Base-by-base conservation (phyloP, 2,797 vertebrate genomes). In the Parotocinclus haroldoi region DNA sequence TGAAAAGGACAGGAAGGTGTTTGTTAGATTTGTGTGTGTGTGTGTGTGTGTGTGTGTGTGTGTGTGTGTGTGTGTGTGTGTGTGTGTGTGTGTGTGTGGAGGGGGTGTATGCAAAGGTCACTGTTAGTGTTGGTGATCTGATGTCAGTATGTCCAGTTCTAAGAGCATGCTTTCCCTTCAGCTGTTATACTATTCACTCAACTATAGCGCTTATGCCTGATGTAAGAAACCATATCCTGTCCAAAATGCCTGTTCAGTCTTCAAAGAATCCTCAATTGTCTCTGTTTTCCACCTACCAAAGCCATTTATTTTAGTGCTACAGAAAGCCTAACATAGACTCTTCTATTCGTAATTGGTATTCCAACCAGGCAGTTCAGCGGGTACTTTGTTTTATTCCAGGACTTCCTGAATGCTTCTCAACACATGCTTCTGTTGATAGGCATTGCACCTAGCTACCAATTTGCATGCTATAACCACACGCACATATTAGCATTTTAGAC, bases 1-100 rank as follows among this genome's bases (percentile, higher is more conserved):
- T 53, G 66, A 74, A 82, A 63, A 62, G 60, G 68, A 69, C 53
- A 52, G 60, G 60, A 63, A 72, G 70, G 71, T 75, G 78, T 79
- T 79, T 63, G 72, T 83, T 76, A 56, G 74, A 81, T 76, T 80
- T 74, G 60, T 58, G 62, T 55, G 64, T 53, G 57, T 49, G 69
- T 36, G 67, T 58, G n/a, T 27, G 27, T 5, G 5, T 27, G 27
- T 27, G 27, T 27, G 27, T 27, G 27, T 27, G 27, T 27, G 27
- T 27, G 27, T 27, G 27, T 5, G 5, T 74, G 60, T 58, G 62
- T 55, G 64, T 53, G 57, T 49, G 69, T 36, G 67, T 58, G n/a
- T 27, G 27, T 5, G 5, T 27, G 27, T 27, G 27, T 27, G 27
- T 27, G 27, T 27, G 27, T 27, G 27, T 27, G 27, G 27, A 27